Evolutionary conservation across 2,888 invertebrate species (phyloP).

Genomic region (Spodoptera picta): DNA sequence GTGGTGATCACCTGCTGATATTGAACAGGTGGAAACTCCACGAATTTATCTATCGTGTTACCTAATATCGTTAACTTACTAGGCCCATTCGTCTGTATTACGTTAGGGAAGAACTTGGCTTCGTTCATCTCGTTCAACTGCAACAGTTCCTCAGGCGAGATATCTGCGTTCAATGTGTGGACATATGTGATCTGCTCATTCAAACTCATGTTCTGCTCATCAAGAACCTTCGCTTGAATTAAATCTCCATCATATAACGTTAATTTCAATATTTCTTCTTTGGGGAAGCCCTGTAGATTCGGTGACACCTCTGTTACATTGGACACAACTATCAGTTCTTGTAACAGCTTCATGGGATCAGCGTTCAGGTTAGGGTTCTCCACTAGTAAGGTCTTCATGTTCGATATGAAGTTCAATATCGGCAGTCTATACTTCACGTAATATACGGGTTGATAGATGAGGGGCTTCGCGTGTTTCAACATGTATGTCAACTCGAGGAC

Average conservation of each 20-base stretch:
- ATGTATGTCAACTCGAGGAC: slow-evolving; percentile 75
- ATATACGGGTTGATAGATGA: slow-evolving; percentile 69
- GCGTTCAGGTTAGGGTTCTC: slow-evolving; percentile 61
- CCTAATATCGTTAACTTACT: slow-evolving; percentile 7
- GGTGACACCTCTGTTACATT: slow-evolving; percentile 67
- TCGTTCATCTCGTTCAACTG: slow-evolving; percentile 38
- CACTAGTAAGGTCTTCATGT: slow-evolving; percentile 57
- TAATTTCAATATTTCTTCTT: slow-evolving; percentile 66
- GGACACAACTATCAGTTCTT: slow-evolving; percentile 63
- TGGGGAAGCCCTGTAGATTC: slow-evolving; percentile 62
- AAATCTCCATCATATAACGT: slow-evolving; percentile 67
- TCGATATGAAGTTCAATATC: slow-evolving; percentile 63
- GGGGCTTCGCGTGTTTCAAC: slow-evolving; percentile 66
- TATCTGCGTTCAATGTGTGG: slow-evolving; percentile 59
- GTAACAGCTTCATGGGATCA: slow-evolving; percentile 63
- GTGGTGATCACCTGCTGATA: slow-evolving; percentile 14
- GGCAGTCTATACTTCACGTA: slow-evolving; percentile 77
- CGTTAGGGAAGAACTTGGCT: slow-evolving; percentile 29
- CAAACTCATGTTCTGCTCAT: slow-evolving; percentile 50
- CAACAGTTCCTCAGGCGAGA: slow-evolving; percentile 54
- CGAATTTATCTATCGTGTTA: slow-evolving; percentile 18
- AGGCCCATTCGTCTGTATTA: slow-evolving; percentile 21
- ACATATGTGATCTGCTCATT: slow-evolving; percentile 58
- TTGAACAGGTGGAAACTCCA: slow-evolving; percentile 21
- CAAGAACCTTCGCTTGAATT: slow-evolving; percentile 68